Conservation (phyloP, 37 sponge, comb jelly and placozoan genomes). For the Oscarella lobularis region DNA sequence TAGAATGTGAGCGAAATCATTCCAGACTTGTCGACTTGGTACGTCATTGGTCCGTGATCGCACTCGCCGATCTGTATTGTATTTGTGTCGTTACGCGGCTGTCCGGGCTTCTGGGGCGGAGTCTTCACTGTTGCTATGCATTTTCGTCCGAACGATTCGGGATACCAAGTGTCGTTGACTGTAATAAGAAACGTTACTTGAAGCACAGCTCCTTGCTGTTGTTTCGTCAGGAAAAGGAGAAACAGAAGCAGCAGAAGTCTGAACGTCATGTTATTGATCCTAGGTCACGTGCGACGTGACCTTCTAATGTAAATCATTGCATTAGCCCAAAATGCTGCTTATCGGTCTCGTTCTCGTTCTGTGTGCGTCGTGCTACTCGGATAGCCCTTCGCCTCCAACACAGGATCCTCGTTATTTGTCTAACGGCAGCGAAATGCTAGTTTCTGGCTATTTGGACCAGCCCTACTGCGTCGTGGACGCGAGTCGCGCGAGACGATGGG, state of each 20-base stretch:
- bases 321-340: too few species aligned
- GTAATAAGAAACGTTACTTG: not conserved
- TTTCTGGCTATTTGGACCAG: not conserved
- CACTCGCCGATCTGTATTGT: slow-evolving; percentile 30
- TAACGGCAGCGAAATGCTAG: not conserved
- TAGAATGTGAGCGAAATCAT: slow-evolving; percentile 29
- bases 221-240: too few species aligned
- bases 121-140: slow-evolving; percentile 20
- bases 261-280: too few species aligned
- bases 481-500: not conserved
- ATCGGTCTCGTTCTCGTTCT: too few species aligned
- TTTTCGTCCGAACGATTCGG: not conserved
- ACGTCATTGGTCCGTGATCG: slow-evolving; percentile 38
- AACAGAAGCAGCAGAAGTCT: too few species aligned
- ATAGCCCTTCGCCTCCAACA: slow-evolving; percentile 1
- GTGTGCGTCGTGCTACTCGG: too few species aligned
- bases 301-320: too few species aligned
- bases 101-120: slow-evolving; percentile 8
- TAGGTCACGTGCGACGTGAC: too few species aligned
- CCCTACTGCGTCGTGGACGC: slow-evolving; percentile 4
- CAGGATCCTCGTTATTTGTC: not conserved
- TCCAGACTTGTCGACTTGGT: slow-evolving; percentile 4
- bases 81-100: not conserved
- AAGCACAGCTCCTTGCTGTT: too few species aligned
- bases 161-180: slow-evolving; percentile 2